These are phyloP conservation scores for Rhamphomyia laevipes DNA, from an alignment of 2,888 invertebrate genomes.

Conservation along the genomic window DNA sequence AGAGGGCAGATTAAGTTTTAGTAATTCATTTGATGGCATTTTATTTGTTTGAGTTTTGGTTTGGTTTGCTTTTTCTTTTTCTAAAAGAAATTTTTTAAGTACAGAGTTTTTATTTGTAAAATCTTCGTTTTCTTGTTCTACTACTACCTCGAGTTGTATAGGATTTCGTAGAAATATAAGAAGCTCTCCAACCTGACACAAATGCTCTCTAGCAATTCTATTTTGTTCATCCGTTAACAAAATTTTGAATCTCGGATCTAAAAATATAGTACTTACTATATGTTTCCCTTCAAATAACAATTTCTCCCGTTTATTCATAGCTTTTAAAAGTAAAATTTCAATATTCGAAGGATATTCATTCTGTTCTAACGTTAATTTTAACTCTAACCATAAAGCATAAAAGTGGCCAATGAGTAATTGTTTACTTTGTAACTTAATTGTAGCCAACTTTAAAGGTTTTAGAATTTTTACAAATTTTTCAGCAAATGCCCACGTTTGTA, in stretches of 20 bases:
- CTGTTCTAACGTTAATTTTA: background rate
- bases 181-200: background rate
- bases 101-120: background rate
- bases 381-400: background rate
- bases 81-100: background rate
- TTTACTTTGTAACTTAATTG: background rate
- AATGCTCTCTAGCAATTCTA: background rate
- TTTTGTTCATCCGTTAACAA: background rate
- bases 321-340: background rate
- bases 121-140: background rate
- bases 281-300: conserved; percentile 1
- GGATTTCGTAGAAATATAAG: background rate
- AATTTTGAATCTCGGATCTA: conserved; percentile 1
- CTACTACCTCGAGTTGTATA: background rate
- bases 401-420: background rate
- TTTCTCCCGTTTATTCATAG: background rate
- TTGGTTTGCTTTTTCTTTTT: background rate
- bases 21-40: background rate
- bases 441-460: background rate
- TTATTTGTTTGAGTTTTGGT: background rate
- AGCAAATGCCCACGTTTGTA: background rate
- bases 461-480: background rate
- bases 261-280: background rate
- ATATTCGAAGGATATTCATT: background rate
- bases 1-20: background rate